phyloP scores from a whole-genome alignment of 2,113 vertebrate species.

The Eclectus roratus region DNA sequence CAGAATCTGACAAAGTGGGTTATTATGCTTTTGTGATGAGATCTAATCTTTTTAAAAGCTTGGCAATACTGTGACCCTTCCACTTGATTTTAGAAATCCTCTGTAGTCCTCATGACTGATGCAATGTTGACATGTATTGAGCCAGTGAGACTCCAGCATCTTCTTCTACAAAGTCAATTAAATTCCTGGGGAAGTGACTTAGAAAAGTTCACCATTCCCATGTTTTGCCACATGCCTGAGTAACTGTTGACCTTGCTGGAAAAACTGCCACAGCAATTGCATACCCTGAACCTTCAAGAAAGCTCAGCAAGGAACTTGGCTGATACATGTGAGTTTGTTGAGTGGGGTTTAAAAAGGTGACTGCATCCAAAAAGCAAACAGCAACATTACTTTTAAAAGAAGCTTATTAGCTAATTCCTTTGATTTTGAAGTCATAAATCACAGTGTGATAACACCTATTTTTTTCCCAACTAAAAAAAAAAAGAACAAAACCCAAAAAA shows the following conservation, averaged over 20 bases:
- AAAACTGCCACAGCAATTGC: not conserved
- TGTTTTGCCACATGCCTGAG: not conserved
- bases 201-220: not conserved
- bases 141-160: not conserved
- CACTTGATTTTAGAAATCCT: not conserved
- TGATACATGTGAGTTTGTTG: rapidly evolving
- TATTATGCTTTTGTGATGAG: not conserved
- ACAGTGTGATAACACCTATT: not conserved
- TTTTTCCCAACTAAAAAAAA: not conserved
- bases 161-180: not conserved
- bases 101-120: not conserved
- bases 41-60: not conserved
- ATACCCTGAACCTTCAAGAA: not conserved
- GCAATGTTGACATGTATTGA: not conserved
- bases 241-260: not conserved
- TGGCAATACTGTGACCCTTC: not conserved
- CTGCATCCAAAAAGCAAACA: not conserved
- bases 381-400: not conserved
- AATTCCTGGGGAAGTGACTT: not conserved
- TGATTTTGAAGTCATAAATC: not conserved
- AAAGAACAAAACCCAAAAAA: no score
- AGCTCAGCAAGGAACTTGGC: not conserved
- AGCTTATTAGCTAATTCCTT: not conserved
- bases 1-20: not conserved
- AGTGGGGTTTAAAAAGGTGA: not conserved